These are phyloP conservation scores for Mus pahari DNA, from an alignment of 2,113 vertebrate species.

Conservation along the genomic window DNA sequence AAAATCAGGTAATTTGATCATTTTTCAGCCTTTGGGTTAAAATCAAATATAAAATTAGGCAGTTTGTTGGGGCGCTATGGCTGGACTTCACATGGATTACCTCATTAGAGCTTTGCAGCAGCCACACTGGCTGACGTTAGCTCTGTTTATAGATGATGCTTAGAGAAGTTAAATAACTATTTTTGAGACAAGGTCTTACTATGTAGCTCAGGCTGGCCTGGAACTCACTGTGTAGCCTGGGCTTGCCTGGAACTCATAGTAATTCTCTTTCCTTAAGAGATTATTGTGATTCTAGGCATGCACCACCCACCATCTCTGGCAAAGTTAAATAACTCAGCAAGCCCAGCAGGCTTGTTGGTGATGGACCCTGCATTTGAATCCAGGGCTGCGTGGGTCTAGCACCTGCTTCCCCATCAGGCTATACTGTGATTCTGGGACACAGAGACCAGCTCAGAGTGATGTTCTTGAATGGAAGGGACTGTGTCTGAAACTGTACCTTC, in stretches of 20 bases:
- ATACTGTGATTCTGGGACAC: background rate
- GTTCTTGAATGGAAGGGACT: background rate
- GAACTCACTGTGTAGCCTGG: background rate
- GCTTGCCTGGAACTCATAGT: background rate
- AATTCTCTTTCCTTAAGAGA: background rate
- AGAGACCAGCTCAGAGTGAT: background rate
- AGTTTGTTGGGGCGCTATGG: background rate
- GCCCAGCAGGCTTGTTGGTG: background rate
- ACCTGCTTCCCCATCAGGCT: background rate
- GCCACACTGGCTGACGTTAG: background rate
- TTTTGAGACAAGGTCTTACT: background rate
- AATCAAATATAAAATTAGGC: background rate
- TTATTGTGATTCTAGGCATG: background rate
- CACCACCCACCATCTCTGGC: background rate
- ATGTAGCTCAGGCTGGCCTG: background rate
- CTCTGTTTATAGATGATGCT: constrained; percentile 20
- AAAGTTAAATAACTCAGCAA: background rate
- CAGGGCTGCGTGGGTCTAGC: background rate
- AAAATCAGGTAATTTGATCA: background rate
- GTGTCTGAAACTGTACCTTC: background rate
- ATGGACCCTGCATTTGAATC: background rate
- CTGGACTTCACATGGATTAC: constrained; percentile 19
- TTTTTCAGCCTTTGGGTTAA: background rate
- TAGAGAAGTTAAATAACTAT: background rate
- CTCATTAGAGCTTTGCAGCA: constrained; percentile 25